Percentiles rank a stretch among this genome's conserved stretches.
Evolutionary conservation across 2,888 invertebrate species (phyloP).

Genomic region (Mesoligia furuncula): DNA sequence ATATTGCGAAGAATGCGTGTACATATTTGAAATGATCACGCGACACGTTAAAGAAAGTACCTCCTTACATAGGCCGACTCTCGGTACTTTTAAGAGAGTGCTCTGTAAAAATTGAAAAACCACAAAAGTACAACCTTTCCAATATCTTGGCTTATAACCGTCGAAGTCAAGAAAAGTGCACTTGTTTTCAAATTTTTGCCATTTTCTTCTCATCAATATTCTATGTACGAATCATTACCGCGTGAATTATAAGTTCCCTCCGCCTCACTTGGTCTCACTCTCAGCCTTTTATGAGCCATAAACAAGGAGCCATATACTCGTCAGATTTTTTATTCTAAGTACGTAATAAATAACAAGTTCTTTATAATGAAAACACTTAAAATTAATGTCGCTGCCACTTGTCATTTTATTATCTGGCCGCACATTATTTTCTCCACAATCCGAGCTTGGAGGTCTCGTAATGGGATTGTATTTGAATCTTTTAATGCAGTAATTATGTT

Average conservation of each 20-base stretch:
- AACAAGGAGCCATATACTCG: conserved; percentile 74
- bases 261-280: conserved; percentile 67
- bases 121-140: background rate
- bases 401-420: conserved; percentile 62
- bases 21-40: conserved; percentile 57
- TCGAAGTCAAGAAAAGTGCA: conserved; percentile 26
- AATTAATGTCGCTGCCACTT: conserved; percentile 62
- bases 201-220: conserved; percentile 66
- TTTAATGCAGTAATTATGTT: conserved; percentile 41
- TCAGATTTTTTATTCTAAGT: conserved; percentile 75
- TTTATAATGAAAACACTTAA: conserved; percentile 73
- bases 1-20: conserved; percentile 41
- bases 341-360: conserved; percentile 73
- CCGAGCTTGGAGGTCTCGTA: conserved; percentile 20
- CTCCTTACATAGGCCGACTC: conserved; percentile 10
- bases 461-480: conserved; percentile 43
- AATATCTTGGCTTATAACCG: conserved; percentile 5
- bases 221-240: conserved; percentile 71
- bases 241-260: conserved; percentile 71
- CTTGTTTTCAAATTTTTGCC: conserved; percentile 18
- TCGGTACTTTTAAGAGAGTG: conserved; percentile 1
- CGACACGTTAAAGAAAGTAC: conserved; percentile 22
- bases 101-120: background rate
- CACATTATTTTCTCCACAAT: conserved; percentile 49
- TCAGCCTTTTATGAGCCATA: conserved; percentile 75